Evolutionary conservation across 2,797 vertebrate genomes (phyloP).

Genomic region (Chrosomus eos): DNA sequence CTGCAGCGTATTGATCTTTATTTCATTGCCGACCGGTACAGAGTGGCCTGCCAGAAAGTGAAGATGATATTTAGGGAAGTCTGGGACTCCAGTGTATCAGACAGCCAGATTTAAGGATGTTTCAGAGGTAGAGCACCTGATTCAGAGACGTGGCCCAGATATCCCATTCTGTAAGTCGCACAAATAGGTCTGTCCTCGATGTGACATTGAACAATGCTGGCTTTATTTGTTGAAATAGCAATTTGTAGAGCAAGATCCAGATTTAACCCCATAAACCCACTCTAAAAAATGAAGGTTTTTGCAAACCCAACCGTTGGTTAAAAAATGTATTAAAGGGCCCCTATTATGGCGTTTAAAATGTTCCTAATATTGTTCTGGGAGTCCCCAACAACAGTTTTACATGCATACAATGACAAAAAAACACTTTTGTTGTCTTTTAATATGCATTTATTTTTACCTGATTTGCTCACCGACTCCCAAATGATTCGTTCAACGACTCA

Average conservation of each 20-base stretch:
- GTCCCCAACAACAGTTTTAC: too few relatives aligned
- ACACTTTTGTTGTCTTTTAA: too few relatives aligned
- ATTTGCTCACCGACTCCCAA: too few relatives aligned
- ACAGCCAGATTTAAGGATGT: conserved; percentile 1
- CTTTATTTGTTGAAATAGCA: conserved; percentile 26
- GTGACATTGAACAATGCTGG: conserved; percentile 21
- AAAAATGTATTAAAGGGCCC: too few relatives aligned
- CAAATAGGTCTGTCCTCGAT: conserved; percentile 43
- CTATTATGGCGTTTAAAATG: too few relatives aligned
- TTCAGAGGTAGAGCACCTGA: not conserved
- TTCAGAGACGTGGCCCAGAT: conserved; percentile 23
- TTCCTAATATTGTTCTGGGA: too few relatives aligned
- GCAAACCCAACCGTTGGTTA: too few relatives aligned
- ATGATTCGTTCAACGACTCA: too few relatives aligned
- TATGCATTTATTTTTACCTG: too few relatives aligned
- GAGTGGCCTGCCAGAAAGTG: conserved; percentile 42
- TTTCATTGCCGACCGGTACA: conserved; percentile 34
- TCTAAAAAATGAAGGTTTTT: too few relatives aligned
- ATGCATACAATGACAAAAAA: too few relatives aligned
- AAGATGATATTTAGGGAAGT: conserved; percentile 36
- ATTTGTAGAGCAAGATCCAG: conserved; percentile 15
- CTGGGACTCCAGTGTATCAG: conserved; percentile 2
- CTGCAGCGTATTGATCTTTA: conserved; percentile 50
- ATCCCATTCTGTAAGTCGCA: conserved; percentile 14
- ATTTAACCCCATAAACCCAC: not conserved